Evolutionary conservation across 2,797 vertebrate species (phyloP), one percentile per base, ranked within the genome.

Genomic region (Lemur catta): DNA sequence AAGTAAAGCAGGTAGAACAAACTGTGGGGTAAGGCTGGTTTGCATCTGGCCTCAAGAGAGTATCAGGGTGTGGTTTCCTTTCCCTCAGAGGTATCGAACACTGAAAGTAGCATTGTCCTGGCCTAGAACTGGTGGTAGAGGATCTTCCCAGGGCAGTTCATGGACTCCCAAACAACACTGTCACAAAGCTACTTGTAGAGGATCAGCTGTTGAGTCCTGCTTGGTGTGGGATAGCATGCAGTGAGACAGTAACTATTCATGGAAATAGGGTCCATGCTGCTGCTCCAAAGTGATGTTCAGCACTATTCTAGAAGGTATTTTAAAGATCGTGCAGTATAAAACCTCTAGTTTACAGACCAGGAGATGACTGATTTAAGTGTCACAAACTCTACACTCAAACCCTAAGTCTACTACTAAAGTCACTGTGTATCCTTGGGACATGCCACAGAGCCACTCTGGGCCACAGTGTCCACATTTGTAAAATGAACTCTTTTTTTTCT

Each of bases 321-420:
- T 92, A 84, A 91, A 76, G 59, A 92, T 55, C 7, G 38, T 22
- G 6, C 57, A 9, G 35, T 88, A 59, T 52, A 80, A 59, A 59
- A 50, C 30, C 33, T 86, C 46, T 41, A 75, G 67, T 81, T 82
- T 63, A 86, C 9, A 90, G 20, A 90, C 59, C 17, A 94, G 61
- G 14, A 74, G n/a, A 65, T 87, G 8, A 65, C 4, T 84, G 24
- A 72, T 48, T 3, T 50, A 93, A 96, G 61, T 57, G 55, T 71
- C 55, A 90, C 63, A 93, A 87, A 79, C 30, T 61, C 67, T 90
- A 86, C 13, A 74, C 24, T 85, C 30, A 93, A 67, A 41, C 33
- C 33, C 71, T 65, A 95, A 84, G 20, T 52, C 57, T 65, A 89
- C 28, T 41, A 93, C 15, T 38, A 90, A 93, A 96, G 30, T 93